A percentile compares a stretch with the other conserved stretches of the same genome.
These are phyloP conservation scores for Argyresthia albistria DNA, from an alignment of 2,888 invertebrate species.

Conservation along the genomic window DNA sequence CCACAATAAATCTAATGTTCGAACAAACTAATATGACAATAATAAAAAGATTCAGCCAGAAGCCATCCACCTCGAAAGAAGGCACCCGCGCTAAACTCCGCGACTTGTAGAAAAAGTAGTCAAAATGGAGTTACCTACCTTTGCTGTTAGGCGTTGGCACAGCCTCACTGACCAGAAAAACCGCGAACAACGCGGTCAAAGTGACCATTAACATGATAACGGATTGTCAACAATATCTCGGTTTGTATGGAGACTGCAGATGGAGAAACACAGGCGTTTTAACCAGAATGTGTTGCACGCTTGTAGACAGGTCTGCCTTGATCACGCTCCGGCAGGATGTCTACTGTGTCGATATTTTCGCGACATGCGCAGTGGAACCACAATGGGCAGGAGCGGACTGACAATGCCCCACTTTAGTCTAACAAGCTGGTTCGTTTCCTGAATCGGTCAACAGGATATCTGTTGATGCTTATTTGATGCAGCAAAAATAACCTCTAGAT, in stretches of 20 bases:
- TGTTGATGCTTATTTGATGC: too few relatives aligned
- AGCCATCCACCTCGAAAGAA: not conserved
- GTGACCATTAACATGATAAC: slow-evolving; percentile 44
- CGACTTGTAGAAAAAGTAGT: too few relatives aligned
- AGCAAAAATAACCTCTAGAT: too few relatives aligned
- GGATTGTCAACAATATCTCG: not conserved
- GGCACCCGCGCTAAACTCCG: too few relatives aligned
- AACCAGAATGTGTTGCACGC: not conserved
- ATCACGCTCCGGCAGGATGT: slow-evolving; percentile 39
- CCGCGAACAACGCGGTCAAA: slow-evolving; percentile 60
- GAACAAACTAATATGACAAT: not conserved
- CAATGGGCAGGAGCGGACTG: not conserved
- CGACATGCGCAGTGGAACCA: slow-evolving; percentile 59
- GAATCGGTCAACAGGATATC: too few relatives aligned
- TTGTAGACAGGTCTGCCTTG: slow-evolving; percentile 47
- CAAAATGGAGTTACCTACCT: slow-evolving; percentile 28
- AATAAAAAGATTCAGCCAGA: too few relatives aligned
- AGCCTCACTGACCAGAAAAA: slow-evolving; percentile 39
- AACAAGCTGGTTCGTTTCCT: not conserved
- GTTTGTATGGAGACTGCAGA: not conserved
- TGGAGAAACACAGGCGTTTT: not conserved
- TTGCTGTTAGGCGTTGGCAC: slow-evolving; percentile 56
- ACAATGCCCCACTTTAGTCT: not conserved
- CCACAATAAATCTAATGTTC: not conserved
- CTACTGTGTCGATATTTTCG: slow-evolving; percentile 57